Percentiles rank a stretch among this genome's conserved stretches.
Conservation (phyloP, 2,888 invertebrate genomes). For the Cylindroiulus punctatus region DNA sequence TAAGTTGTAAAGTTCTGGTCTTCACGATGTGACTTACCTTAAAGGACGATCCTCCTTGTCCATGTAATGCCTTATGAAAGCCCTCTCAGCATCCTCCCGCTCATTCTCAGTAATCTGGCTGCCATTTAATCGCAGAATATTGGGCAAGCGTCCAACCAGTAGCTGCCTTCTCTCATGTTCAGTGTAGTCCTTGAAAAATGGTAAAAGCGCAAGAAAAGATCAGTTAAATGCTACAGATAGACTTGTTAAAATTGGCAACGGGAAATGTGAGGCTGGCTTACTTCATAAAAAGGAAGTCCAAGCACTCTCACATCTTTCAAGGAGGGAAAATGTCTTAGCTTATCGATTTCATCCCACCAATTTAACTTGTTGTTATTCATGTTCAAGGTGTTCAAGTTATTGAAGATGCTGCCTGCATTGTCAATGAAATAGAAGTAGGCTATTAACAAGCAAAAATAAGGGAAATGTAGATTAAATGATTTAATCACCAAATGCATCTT, state of each 20-base stretch:
- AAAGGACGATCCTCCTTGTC: slow-evolving; percentile 84
- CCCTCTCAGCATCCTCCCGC: slow-evolving; percentile 90
- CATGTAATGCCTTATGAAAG: slow-evolving; percentile 92
- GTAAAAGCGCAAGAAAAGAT: neutral
- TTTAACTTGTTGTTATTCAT: slow-evolving; percentile 84
- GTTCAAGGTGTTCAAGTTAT: slow-evolving; percentile 72
- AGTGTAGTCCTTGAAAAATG: slow-evolving; percentile 75
- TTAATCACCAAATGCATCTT: slow-evolving; percentile 54
- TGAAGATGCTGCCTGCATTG: slow-evolving; percentile 66
- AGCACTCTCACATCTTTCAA: slow-evolving; percentile 85
- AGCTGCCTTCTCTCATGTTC: slow-evolving; percentile 89
- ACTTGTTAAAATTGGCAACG: slow-evolving; percentile 58
- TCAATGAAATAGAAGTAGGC: neutral
- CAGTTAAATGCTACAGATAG: slow-evolving; percentile 53
- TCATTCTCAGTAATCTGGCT: slow-evolving; percentile 86
- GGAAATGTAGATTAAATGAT: neutral
- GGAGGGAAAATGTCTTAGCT: slow-evolving; percentile 82
- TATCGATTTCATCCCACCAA: slow-evolving; percentile 90
- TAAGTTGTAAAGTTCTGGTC: neutral
- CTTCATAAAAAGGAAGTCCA: slow-evolving; percentile 74
- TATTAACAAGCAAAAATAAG: neutral
- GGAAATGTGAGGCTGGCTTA: slow-evolving; percentile 60
- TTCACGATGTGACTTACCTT: slow-evolving; percentile 70
- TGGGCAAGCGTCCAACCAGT: slow-evolving; percentile 86
- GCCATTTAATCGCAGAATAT: slow-evolving; percentile 86